A percentile compares a stretch with the other conserved stretches of the same genome.
Evolutionary conservation across 2,113 vertebrate species (phyloP).

Genomic region (Haliaeetus leucogaster): DNA sequence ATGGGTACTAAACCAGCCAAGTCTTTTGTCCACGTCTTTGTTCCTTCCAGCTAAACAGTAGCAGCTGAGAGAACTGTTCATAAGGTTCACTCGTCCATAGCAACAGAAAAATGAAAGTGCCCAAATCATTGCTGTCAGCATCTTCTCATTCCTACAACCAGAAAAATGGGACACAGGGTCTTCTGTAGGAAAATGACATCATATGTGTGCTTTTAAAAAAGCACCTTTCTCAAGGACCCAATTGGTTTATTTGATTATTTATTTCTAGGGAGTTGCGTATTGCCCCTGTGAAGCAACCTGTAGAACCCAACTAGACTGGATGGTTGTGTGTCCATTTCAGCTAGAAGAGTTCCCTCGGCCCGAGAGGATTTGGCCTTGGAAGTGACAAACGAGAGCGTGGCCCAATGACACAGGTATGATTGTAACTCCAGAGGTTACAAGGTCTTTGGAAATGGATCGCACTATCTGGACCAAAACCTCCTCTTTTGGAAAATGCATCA

Average conservation of each 20-base stretch:
- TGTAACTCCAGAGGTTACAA: not conserved
- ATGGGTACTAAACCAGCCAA: not conserved
- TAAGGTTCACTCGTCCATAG: not conserved
- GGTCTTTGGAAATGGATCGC: not conserved
- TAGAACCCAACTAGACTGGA: not conserved
- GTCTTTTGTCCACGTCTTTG: not conserved
- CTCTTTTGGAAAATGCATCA: not conserved
- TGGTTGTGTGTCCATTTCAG: not conserved
- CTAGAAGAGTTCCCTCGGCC: not conserved
- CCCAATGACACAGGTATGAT: not conserved
- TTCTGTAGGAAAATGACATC: not conserved
- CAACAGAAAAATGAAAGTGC: not conserved
- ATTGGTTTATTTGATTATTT: not conserved
- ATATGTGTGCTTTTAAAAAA: not conserved
- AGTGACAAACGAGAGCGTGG: rapidly evolving
- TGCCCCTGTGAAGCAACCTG: rapidly evolving
- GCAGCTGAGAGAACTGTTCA: not conserved
- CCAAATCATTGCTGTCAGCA: not conserved
- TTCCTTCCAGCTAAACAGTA: not conserved
- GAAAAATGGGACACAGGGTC: not conserved
- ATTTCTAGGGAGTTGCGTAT: not conserved
- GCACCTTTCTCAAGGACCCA: not conserved
- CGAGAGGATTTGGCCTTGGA: not conserved
- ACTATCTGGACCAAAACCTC: not conserved
- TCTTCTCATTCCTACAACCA: not conserved